Base-by-base conservation (phyloP, 2,113 vertebrate species). In the Benitochromis conjunctus region DNA sequence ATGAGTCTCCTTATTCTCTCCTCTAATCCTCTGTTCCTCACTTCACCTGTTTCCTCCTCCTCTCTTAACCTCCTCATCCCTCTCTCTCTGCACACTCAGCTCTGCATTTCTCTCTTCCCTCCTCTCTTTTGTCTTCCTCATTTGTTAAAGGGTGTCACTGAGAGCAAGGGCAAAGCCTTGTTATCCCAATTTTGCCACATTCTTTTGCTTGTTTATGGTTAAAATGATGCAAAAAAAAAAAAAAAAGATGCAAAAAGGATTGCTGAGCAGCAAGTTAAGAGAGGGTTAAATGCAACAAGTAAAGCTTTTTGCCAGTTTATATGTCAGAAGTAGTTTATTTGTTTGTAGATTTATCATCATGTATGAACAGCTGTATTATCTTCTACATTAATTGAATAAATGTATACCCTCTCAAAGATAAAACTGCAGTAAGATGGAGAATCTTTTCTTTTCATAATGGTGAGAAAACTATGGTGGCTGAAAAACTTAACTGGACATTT, bases 141-240 rank as follows among this genome's bases (percentile, higher is more conserved):
- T 91, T 93, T 91, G 79, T 90, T 91, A 89, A 88, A 91, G 84
- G 83, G 71, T 92, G 83, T 89, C 87, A 89, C 85, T 79, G 51
- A 89, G 82, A 66, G 76, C 88, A 95, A 94, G 94, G 92, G 87
- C 90, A 92, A 93, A 94, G 81, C 38, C 89, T 80, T 48, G 46
- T 43, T 48, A 74, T 89, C 79, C 48, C 84, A 64, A 6, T 80
- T 82, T 38, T 14, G 62, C 79, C 86, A 85, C 55, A 34, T 55
- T 69, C 55, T 56, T 58, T 57, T 85, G 46, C n/a, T 82, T 34
- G 34, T 82, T 13, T 16, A 14, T 80, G 51, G 60, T 55, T 66
- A 55, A 53, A n/a, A 13, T 5, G 2, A 77, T 13, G 14, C 26
- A 62, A 76, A 76, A 80, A 34, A 71, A 4, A n/a, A n/a, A n/a